Evolutionary conservation across 2,888 invertebrate genomes (phyloP), one percentile per base, ranked within the genome.

Genomic region (Uropetala carovei): DNA sequence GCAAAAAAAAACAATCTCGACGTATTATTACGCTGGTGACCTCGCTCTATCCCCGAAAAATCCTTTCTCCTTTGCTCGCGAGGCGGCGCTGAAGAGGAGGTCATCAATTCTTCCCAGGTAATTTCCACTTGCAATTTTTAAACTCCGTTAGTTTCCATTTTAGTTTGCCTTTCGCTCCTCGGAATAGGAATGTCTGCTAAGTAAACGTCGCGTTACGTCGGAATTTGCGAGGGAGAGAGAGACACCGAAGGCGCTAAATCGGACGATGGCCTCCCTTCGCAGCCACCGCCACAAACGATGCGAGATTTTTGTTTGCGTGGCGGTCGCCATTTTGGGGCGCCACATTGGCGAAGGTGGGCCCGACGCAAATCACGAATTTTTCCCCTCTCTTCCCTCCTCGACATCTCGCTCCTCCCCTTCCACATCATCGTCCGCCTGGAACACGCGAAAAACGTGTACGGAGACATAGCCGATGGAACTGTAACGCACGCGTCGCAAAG

Each of bases 241-340:
- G 75, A 27, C 22, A 43, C 43, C 84, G 18, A 84, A 8, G 57
- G 57, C 57, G 57, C 84, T 27, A 57, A 84, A 84, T 43, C 27
- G 86, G 86, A 16, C 86, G 58, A 86, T 86, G 86, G 27, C 86
- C 86, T 30, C 16, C 86, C 14, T 27, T 43, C 43, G 43, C 43
- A 1, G 43, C 43, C 43, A 5, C 43, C 43, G 14, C 43, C 27
- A 64, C 89, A 18, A n/a, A n/a, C n/a, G n/a, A n/a, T n/a, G 22
- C 64, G 60, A 83, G 43, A n/a, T 83, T 83, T 83, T 57, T 27
- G 86, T 68, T 64, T 43, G 43, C 89, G 89, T 89, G 89, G 89
- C 89, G 43, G 18, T 64, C 89, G 89, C 89, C 89, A 89, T 89
- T 89, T 89, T 89, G 89, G 43, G 86, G 60, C 43, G 86, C 14